Evolutionary conservation across 2,113 vertebrate species (phyloP).

Genomic region (Silurus asotus): DNA sequence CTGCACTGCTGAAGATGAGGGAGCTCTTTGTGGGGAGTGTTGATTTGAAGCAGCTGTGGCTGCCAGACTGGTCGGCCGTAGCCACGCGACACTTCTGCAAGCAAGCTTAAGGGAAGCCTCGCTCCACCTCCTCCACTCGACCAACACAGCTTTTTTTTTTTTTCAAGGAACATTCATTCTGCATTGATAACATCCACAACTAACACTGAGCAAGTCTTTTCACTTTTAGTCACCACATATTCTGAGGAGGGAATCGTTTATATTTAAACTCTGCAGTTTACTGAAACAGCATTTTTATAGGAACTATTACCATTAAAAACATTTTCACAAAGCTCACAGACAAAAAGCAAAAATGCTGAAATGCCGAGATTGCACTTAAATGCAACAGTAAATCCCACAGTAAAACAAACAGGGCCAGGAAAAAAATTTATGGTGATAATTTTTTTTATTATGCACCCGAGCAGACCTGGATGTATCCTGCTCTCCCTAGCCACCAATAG

Average conservation of each 20-base stretch:
- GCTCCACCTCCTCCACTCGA: constrained; percentile 8
- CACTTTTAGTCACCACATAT: constrained; percentile 1
- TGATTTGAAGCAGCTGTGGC: constrained; percentile 71
- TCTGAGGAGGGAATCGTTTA: constrained; percentile 4
- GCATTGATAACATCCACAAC: not conserved
- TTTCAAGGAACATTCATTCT: not conserved
- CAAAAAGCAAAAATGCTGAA: not conserved
- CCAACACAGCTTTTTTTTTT: not conserved
- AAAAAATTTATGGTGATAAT: constrained; percentile 40
- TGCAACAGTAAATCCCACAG: constrained; percentile 35
- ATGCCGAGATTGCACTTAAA: constrained; percentile 23
- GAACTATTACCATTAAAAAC: not conserved
- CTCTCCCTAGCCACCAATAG: constrained; percentile 10
- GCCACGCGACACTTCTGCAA: constrained; percentile 33
- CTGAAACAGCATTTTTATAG: constrained; percentile 22
- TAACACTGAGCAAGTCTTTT: not conserved
- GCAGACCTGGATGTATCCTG: constrained; percentile 4
- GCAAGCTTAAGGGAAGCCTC: constrained; percentile 5
- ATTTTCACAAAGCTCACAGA: not conserved
- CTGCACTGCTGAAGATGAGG: constrained; percentile 47
- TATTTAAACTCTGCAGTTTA: constrained; percentile 2
- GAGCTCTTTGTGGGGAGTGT: constrained; percentile 61
- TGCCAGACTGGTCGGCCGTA: constrained; percentile 31
- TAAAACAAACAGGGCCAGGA: constrained; percentile 25
- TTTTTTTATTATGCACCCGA: constrained; percentile 26